Conservation (phyloP, 2,797 vertebrate genomes). For the Parambassis ranga region DNA sequence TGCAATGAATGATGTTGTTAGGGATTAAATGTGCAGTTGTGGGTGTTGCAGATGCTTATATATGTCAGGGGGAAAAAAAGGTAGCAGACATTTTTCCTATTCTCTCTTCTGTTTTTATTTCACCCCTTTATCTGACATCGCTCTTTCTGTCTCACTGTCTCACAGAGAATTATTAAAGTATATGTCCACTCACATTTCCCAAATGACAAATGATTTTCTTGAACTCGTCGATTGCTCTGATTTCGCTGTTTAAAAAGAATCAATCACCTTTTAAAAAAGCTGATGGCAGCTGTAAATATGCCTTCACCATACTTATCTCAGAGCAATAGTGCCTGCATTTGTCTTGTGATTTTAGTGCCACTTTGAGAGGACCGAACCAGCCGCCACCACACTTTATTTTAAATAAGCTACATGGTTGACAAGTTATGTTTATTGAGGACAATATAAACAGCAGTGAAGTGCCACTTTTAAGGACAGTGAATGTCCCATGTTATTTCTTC, state of each 20-base stretch:
- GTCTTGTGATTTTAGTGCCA: too few relatives aligned
- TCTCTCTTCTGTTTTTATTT: not conserved
- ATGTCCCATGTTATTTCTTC: too few relatives aligned
- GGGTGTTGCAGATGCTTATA: slow-evolving; percentile 11
- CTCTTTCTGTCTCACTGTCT: not conserved
- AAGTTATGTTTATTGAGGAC: too few relatives aligned
- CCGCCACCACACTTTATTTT: too few relatives aligned
- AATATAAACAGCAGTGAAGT: too few relatives aligned
- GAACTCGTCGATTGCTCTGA: not conserved
- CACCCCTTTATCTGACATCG: not conserved
- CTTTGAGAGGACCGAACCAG: too few relatives aligned
- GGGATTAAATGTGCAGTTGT: not conserved
- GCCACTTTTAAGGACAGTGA: too few relatives aligned
- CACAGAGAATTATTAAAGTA: not conserved
- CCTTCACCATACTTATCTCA: slow-evolving; percentile 1
- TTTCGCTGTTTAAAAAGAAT: slow-evolving; percentile 22
- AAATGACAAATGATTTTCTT: slow-evolving; percentile 7
- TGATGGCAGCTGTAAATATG: slow-evolving; percentile 16
- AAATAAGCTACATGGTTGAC: too few relatives aligned
- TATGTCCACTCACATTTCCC: not conserved
- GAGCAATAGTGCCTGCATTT: not conserved
- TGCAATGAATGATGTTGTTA: slow-evolving; percentile 12
- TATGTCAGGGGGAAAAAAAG: not conserved
- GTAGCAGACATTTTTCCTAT: not conserved
- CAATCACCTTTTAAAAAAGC: slow-evolving; percentile 1